Evolutionary conservation across 1,140 invertebrate species (phyloP), one percentile per base, ranked within the genome.

Genomic region (Parapsyche elsis): DNA sequence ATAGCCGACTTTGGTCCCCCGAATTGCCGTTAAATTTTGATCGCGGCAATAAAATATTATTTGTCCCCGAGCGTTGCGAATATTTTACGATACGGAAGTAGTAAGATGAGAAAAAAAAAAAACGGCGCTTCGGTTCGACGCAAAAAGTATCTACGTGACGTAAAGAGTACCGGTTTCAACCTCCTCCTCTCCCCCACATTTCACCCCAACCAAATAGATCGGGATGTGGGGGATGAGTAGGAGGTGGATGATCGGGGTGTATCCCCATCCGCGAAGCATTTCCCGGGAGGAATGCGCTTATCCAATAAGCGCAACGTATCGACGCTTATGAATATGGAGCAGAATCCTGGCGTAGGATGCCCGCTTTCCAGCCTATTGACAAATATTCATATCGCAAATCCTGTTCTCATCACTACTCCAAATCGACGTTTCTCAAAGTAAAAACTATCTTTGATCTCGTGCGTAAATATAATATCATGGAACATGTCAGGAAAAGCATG

Each of bases 251-350:
- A 19, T 44, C 71, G 71, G 44, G 24, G 9, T 73, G 44, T 24
- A 53, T 73, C 46, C 24, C 67, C 21, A 4, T 44, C 38, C 16
- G 61, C 23, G 64, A 71, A 46, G 71, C 26, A 57, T 79, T 71
- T 61, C 81, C 81, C 76, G 30, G 24, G 79, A 78, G 81, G 79
- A 83, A 83, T 80, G 49, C 76, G 81, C 67, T 83, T 80, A 83
- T 83, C 81, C 81, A 83, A 83, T 83, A 83, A 83, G 81, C 79
- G 76, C 78, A 79, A 83, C 79, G 81, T 80, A 83, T 80, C 78
- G 78, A 76, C 46, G 19, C 61, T 67, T 73, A 73, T 73, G 71
- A 73, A 73, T 46, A 73, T 73, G 71, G 73, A 75, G 49, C 24
- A n/a, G 46, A 59, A 24, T 75, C 46, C 19, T 38, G 30, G 30